phyloP scores from a whole-genome alignment of 2,888 invertebrate genomes.

The Osmoderma eremita region DNA sequence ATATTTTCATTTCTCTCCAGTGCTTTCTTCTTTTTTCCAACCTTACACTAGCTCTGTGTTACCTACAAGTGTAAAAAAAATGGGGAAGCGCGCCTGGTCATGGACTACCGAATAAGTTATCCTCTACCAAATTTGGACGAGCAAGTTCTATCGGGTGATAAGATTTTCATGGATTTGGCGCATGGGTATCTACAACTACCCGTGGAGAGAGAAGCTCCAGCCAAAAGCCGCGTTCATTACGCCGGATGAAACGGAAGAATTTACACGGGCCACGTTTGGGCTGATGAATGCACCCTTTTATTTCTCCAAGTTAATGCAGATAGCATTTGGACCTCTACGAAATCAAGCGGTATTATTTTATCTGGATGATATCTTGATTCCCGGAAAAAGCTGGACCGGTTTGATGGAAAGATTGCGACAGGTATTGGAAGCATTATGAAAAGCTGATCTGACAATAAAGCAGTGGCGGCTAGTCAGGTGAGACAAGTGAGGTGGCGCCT shows the following conservation, averaged over 20 bases:
- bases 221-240: not conserved
- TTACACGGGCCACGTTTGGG: not conserved
- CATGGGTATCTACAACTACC: not conserved
- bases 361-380: not conserved
- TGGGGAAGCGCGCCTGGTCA: too few relatives aligned
- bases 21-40: too few relatives aligned
- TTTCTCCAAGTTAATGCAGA: not conserved
- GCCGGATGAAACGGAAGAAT: constrained; percentile 1
- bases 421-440: not conserved
- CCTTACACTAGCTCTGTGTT: too few relatives aligned
- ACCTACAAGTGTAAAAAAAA: too few relatives aligned
- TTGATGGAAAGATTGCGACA: not conserved
- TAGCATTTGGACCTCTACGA: not conserved
- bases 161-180: not conserved
- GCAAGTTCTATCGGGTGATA: too few relatives aligned
- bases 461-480: too few relatives aligned
- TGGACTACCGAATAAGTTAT: too few relatives aligned
- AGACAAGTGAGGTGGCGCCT: not conserved
- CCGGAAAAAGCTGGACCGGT: not conserved
- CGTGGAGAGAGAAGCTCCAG: not conserved
- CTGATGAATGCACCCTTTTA: constrained; percentile 7
- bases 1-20: too few relatives aligned
- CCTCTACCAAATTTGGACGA: too few relatives aligned
- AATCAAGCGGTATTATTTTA: not conserved
- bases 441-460: not conserved